phyloP scores from a whole-genome alignment of 2,797 vertebrate genomes.

The Intellagama lesueurii region DNA sequence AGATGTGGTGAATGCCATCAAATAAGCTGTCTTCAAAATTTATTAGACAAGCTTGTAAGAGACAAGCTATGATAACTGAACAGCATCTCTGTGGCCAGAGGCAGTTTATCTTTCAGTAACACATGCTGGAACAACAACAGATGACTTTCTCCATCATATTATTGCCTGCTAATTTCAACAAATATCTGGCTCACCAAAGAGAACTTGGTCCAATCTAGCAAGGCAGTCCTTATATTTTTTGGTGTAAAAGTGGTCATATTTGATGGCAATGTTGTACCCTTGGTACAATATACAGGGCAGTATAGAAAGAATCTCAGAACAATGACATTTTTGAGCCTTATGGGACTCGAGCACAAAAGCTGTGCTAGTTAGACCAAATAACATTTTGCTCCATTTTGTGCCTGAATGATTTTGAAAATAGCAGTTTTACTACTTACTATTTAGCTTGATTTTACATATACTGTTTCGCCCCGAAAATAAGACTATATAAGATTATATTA shows the following conservation, averaged over 20 bases:
- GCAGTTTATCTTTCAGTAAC: not conserved
- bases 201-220: not conserved
- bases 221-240: not conserved
- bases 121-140: not conserved
- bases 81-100: not conserved
- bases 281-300: no score
- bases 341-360: no score
- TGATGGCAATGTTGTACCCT: not conserved
- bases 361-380: no score
- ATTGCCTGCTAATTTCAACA: not conserved
- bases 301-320: no score
- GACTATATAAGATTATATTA: no score
- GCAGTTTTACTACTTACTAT: no score
- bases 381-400: no score
- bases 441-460: no score
- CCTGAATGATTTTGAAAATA: no score
- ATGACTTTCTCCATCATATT: not conserved
- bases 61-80: not conserved
- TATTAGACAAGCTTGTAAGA: not conserved
- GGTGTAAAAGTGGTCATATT: not conserved
- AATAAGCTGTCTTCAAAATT: not conserved
- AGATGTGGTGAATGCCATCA: not conserved
- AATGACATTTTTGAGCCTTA: no score
- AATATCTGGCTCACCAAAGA: not conserved
- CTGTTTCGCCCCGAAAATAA: no score